Evolutionary conservation across 2,113 vertebrate species (phyloP).

Genomic region (Gymnarchus niloticus): DNA sequence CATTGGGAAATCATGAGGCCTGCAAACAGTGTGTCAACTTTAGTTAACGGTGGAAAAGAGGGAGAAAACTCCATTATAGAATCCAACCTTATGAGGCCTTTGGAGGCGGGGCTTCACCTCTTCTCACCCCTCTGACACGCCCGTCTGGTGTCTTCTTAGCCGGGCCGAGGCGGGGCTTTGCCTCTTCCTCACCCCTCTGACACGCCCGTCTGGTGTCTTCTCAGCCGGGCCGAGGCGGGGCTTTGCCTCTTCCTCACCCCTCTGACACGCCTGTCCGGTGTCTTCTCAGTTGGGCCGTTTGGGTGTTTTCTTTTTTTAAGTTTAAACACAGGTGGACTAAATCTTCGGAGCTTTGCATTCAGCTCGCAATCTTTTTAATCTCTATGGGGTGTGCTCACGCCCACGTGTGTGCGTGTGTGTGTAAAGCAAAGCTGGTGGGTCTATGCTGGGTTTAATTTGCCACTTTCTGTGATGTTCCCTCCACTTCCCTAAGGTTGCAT

Average conservation of each 20-base stretch:
- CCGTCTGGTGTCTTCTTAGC: conserved; percentile 56
- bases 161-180: conserved; percentile 36
- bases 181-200: conserved; percentile 37
- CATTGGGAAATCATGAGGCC: conserved; percentile 64
- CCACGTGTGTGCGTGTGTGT: background rate
- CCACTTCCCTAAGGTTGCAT: background rate
- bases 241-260: conserved; percentile 39
- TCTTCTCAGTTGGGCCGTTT: background rate
- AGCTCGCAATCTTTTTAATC: conserved; percentile 12
- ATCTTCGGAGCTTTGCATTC: conserved; percentile 23
- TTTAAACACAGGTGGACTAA: conserved; percentile 38
- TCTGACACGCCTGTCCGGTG: conserved; percentile 48
- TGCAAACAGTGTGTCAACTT: conserved; percentile 62
- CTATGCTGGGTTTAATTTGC: conserved; percentile 19
- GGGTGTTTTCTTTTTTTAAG: conserved; percentile 44
- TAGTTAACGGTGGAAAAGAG: conserved; percentile 53
- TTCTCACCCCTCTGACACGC: conserved; percentile 34
- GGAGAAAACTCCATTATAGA: conserved; percentile 50
- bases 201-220: conserved; percentile 54
- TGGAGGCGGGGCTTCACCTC: conserved; percentile 20
- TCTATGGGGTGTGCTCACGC: conserved; percentile 11
- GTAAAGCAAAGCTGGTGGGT: background rate
- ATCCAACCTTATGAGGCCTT: conserved; percentile 42
- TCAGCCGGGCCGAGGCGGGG: conserved; percentile 38
- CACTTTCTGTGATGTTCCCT: background rate